phyloP scores from a whole-genome alignment of 2,888 invertebrate species.

The Diplazon laetatorius region DNA sequence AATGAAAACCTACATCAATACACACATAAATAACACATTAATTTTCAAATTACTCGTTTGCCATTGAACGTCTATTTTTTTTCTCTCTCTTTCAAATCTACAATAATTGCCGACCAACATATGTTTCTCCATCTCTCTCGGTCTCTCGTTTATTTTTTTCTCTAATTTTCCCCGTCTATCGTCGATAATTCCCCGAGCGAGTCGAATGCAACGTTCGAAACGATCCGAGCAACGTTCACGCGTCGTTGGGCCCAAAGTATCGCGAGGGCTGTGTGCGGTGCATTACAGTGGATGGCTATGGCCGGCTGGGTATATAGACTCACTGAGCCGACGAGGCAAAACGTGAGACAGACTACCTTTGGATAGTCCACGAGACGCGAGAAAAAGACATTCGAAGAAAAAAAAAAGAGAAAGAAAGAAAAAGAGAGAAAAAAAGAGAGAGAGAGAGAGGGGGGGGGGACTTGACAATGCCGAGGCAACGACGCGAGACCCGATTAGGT shows the following conservation, averaged over 20 bases:
- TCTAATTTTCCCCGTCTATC: constrained; percentile 28
- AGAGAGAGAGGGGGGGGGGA: constrained; percentile 42
- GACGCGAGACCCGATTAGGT: constrained; percentile 74
- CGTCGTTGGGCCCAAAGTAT: constrained; percentile 71
- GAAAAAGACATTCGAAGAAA: neutral
- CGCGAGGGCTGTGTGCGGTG: constrained; percentile 28
- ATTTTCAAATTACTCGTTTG: constrained; percentile 1
- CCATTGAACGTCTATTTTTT: too few relatives aligned
- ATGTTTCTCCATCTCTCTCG: neutral
- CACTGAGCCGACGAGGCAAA: constrained; percentile 21
- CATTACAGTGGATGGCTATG: constrained; percentile 25
- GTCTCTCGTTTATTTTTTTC: neutral
- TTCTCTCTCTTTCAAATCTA: neutral
- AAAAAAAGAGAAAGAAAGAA: constrained; percentile 4
- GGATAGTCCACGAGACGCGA: constrained; percentile 38
- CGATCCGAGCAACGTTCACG: constrained; percentile 70
- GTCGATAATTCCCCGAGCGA: constrained; percentile 48
- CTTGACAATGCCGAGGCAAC: constrained; percentile 71
- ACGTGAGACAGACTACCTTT: constrained; percentile 2
- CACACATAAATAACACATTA: neutral
- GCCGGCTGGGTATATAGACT: constrained; percentile 13
- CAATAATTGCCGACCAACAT: neutral
- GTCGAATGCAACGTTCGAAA: constrained; percentile 67
- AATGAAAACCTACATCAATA: neutral
- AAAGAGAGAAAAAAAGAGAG: neutral